Base-by-base conservation (phyloP, 2,113 vertebrate species). In the Dicrurus megarhynchus region DNA sequence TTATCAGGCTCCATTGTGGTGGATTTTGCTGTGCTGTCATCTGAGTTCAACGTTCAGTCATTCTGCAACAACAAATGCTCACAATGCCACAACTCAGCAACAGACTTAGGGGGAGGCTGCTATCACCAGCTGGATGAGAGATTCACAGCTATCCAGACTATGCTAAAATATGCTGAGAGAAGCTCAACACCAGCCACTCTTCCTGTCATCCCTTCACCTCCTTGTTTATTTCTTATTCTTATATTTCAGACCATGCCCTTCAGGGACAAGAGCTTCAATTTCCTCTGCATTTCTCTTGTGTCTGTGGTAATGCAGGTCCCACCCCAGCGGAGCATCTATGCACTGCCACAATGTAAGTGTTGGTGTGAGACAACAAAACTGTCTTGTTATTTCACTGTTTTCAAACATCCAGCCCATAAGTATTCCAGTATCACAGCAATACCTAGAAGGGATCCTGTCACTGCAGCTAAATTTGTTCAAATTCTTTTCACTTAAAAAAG, bases 101-200 rank as follows among this genome's bases (percentile, higher is more conserved):
- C 0, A 26, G 88, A 84, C 65, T 75, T 75, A 49, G 30, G 27
- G 69, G 41, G 73, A 53, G 16, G 83, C 83, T 93, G 87, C 76
- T 92, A 20, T 83, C 4, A 0, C 79, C 76, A 86, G 80, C 53
- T 93, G 85, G 64, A 56, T 53, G 60, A 85, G 61, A 76, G 16
- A 71, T 89, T 92, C 94, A 89, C 92, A 92, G 84, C 82, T 83
- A 90, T 39, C 37, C 90, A 94, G 90, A 70, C 92, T 41, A 16
- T 49, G 79, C 79, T 94, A 88, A 97, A 94, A 94, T 80, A 96
- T 68, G 35, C 79, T 56, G 68, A 92, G 73, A 94, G 85, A 69
- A 89, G 47, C 50, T 84, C 71, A 77, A 74, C 83, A 86, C 19
- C 28, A 86, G n/a, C 71, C 44, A 47, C n/a, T 69, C 61, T 93